phyloP scores from a whole-genome alignment of 2,888 invertebrate genomes.

The Xestia xanthographa region DNA sequence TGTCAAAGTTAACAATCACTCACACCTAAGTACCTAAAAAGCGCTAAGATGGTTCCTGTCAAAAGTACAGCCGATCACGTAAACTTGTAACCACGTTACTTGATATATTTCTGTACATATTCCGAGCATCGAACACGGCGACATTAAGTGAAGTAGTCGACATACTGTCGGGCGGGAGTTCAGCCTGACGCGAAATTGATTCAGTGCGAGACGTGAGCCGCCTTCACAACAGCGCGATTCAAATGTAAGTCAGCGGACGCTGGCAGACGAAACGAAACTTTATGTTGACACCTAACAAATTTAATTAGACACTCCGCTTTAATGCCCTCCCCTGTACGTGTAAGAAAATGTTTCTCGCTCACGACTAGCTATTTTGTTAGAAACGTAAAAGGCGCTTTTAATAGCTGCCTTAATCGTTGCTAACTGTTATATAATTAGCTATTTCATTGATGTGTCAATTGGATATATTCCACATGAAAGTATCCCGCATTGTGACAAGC shows the following conservation, averaged over 20 bases:
- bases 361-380: conserved; percentile 48
- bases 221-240: conserved; percentile 82
- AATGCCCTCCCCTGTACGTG: conserved; percentile 68
- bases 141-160: conserved; percentile 72
- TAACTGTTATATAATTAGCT: conserved; percentile 46
- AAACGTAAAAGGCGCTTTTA: conserved; percentile 44
- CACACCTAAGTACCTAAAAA: not conserved
- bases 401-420: conserved; percentile 27
- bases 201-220: conserved; percentile 86
- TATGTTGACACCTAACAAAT: conserved; percentile 85
- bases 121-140: conserved; percentile 67
- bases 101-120: conserved; percentile 55
- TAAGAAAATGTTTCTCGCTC: conserved; percentile 62
- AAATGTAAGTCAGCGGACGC: conserved; percentile 82
- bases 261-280: conserved; percentile 81
- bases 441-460: conserved; percentile 22
- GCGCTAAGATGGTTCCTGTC: not conserved
- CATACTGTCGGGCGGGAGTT: conserved; percentile 77
- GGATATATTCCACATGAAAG: not conserved
- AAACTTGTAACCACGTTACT: conserved; percentile 50
- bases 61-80: conserved; percentile 45
- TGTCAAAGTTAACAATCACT: not conserved
- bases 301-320: conserved; percentile 83
- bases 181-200: conserved; percentile 88
- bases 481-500: not conserved